Evolutionary conservation across 1,140 invertebrate genomes (phyloP), one percentile per base, ranked within the genome.

Genomic region (Drosophila watanabei): DNA sequence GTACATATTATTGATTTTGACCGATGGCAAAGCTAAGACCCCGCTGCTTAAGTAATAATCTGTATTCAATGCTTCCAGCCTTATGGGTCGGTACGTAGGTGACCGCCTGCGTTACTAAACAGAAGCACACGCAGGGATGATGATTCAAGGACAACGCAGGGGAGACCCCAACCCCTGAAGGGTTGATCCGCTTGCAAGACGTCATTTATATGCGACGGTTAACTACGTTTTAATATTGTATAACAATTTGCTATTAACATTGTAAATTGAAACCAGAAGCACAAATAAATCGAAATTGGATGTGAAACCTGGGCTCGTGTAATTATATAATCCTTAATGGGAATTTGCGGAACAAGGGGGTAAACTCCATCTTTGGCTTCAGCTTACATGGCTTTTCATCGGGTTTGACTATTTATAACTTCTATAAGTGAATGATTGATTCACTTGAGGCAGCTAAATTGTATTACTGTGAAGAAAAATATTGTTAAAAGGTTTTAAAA

Each of bases 31-130:
- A 7, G 7, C n/a, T 9, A 11, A 24, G 9, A 6, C 24, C 4
- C 2, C 8, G 24, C 28, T 18, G 18, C 11, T 16, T 18, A 41
- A 35, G 10, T 48, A 49, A 43, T 49, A 33, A 41, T 46, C 13
- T 49, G 14, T 41, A 16, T 30, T 60, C 11, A 54, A 35, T 45
- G 30, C n/a, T 85, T 88, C 46, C 85, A 88, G 84, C 48, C 54
- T 80, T 41, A 81, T 89, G 45, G 73, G 80, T 51, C 64, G 72
- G 20, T 89, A 84, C 49, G 77, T 66, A 33, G 32, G 16, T 45
- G 72, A 84, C 62, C 78, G 70, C 9, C 58, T 66, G 20, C 84
- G 85, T 16, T 88, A 85, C 65, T 88, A 75, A 59, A 10, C 14
- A 16, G 8, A n/a, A 20, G 11, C 20, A 18, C 20, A 18, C 30